Percentiles rank a stretch among this genome's conserved stretches.
phyloP scores from a whole-genome alignment of 1,140 invertebrate species.

The Plodia interpunctella region DNA sequence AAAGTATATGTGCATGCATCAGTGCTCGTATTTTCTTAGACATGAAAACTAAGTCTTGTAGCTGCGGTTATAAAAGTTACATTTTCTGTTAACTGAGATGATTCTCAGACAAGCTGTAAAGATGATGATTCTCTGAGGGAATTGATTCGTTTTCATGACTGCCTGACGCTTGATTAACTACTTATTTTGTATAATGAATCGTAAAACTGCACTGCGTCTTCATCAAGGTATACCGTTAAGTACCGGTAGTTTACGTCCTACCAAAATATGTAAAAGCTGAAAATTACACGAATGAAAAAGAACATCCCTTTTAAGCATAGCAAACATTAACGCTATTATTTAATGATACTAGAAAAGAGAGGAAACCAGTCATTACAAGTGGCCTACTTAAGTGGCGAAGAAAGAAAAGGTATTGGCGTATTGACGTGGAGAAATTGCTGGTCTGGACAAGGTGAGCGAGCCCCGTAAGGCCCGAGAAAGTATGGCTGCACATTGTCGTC shows the following conservation, averaged over 20 bases:
- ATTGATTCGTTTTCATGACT: too few species aligned
- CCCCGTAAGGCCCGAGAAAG: slow-evolving; percentile 50
- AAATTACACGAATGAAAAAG: too few species aligned
- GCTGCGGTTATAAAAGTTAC: too few species aligned
- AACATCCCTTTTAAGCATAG: too few species aligned
- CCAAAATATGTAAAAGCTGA: too few species aligned
- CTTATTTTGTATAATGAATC: too few species aligned
- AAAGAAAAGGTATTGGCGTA: slow-evolving; percentile 55
- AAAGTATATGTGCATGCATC: slow-evolving; percentile 14
- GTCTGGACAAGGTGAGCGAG: slow-evolving; percentile 48
- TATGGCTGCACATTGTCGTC: slow-evolving; percentile 27
- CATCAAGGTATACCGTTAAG: too few species aligned
- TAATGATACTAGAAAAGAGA: slow-evolving; percentile 36
- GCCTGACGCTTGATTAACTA: too few species aligned
- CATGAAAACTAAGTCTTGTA: background rate
- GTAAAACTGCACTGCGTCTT: too few species aligned
- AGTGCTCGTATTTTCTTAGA: slow-evolving; percentile 18
- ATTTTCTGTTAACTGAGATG: background rate
- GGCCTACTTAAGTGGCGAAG: slow-evolving; percentile 56
- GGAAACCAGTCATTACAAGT: slow-evolving; percentile 46
- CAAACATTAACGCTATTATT: background rate
- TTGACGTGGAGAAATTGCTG: slow-evolving; percentile 51
- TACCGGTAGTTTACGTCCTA: too few species aligned
- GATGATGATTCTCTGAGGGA: too few species aligned
- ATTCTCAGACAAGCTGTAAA: too few species aligned